Evolutionary conservation across 1,140 invertebrate species (phyloP).

Genomic region (Zaprionus nigranus): DNA sequence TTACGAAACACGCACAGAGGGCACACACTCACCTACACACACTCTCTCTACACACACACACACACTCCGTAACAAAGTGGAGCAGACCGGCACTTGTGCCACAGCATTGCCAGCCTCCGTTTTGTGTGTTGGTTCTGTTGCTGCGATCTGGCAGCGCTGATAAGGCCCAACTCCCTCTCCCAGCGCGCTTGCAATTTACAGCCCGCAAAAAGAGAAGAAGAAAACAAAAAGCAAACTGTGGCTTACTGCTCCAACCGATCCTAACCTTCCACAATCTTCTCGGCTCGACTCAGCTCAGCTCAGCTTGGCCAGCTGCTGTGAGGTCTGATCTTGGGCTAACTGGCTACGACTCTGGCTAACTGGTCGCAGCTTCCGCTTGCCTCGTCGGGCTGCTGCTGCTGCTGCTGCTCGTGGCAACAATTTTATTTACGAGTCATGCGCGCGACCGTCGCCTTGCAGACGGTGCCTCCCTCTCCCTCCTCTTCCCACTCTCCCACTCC

Average conservation of each 20-base stretch:
- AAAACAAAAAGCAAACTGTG: constrained; percentile 4
- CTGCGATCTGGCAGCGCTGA: constrained; percentile 51
- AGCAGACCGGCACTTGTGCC: constrained; percentile 43
- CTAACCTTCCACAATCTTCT: constrained; percentile 49
- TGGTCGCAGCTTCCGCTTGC: constrained; percentile 68
- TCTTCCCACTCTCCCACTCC: not conserved
- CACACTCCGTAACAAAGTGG: constrained; percentile 39
- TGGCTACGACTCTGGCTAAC: constrained; percentile 32
- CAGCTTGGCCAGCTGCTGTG: constrained; percentile 58
- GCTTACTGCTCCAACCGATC: constrained; percentile 19
- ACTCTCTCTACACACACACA: constrained; percentile 36
- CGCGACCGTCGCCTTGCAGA: constrained; percentile 67
- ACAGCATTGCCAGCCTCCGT: constrained; percentile 25
- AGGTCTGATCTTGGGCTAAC: constrained; percentile 53
- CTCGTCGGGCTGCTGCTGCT: constrained; percentile 48
- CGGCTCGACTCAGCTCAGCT: constrained; percentile 41
- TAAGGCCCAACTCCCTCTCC: constrained; percentile 28
- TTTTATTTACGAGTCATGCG: constrained; percentile 83
- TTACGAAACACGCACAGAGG: constrained; percentile 74
- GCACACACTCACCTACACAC: constrained; percentile 10
- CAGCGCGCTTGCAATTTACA: constrained; percentile 46
- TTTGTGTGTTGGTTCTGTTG: constrained; percentile 5
- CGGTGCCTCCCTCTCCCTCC: constrained; percentile 26
- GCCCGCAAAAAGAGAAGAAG: constrained; percentile 20
- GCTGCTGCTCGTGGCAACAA: constrained; percentile 68